Conservation (phyloP, 1,140 invertebrate species). For the Drosophila nannoptera region DNA sequence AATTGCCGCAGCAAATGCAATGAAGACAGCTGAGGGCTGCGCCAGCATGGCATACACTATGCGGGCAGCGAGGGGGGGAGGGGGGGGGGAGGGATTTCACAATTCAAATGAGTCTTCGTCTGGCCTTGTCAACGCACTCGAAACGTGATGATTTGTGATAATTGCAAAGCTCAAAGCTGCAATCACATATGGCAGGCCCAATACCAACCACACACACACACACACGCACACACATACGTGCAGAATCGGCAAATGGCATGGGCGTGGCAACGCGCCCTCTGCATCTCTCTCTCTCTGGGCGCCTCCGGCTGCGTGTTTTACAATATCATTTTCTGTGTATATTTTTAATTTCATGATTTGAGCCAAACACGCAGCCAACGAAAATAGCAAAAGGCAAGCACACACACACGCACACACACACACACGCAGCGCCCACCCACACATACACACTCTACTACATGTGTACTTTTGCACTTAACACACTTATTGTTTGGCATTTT, state of each 20-base stretch:
- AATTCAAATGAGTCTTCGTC: slow-evolving; percentile 31
- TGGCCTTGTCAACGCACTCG: slow-evolving; percentile 48
- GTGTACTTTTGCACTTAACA: slow-evolving; percentile 52
- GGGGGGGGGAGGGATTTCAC: slow-evolving; percentile 9
- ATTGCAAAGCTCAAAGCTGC: slow-evolving; percentile 47
- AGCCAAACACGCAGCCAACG: slow-evolving; percentile 55
- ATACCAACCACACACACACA: not conserved
- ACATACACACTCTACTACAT: slow-evolving; percentile 18
- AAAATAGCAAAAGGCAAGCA: slow-evolving; percentile 53
- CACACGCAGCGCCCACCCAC: slow-evolving; percentile 18
- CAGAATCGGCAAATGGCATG: slow-evolving; percentile 1
- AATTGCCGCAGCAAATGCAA: slow-evolving; percentile 27
- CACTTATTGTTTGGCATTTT: slow-evolving; percentile 48
- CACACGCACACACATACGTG: too few relatives aligned
- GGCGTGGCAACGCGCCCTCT: slow-evolving; percentile 1
- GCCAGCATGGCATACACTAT: not conserved
- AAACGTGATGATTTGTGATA: slow-evolving; percentile 76
- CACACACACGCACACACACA: slow-evolving; percentile 45
- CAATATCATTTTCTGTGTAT: slow-evolving; percentile 66
- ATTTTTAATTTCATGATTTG: slow-evolving; percentile 76
- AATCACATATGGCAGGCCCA: not conserved
- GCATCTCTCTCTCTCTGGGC: not conserved
- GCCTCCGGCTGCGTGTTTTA: slow-evolving; percentile 45
- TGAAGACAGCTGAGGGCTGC: slow-evolving; percentile 1
- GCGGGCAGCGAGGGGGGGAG: not conserved